Conservation (phyloP, 2,113 vertebrate genomes). For the Steatornis caripensis region DNA sequence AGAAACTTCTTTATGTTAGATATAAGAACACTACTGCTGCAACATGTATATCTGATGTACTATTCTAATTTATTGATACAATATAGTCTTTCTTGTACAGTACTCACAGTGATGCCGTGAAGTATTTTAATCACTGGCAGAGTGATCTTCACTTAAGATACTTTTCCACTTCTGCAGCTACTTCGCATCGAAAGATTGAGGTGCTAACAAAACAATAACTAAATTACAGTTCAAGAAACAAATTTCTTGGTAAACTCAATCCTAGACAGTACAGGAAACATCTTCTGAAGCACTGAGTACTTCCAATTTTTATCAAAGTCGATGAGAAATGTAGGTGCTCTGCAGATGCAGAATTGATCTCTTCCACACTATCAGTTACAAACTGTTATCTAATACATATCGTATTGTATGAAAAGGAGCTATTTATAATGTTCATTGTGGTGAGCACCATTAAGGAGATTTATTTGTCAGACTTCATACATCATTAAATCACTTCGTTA, state of each 20-base stretch:
- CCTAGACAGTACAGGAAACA: background rate
- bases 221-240: slow-evolving; percentile 16
- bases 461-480: slow-evolving; percentile 42
- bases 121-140: background rate
- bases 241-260: background rate
- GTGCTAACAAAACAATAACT: slow-evolving; percentile 21
- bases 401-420: background rate
- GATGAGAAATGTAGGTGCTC: background rate
- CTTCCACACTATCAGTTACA: background rate
- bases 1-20: background rate
- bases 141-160: background rate
- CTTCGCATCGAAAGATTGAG: background rate
- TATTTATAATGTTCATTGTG: slow-evolving; percentile 43
- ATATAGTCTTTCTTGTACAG: background rate
- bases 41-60: background rate
- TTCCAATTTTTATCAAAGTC: background rate
- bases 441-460: slow-evolving; percentile 44
- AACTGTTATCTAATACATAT: slow-evolving; percentile 25
- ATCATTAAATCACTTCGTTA: background rate
- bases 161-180: background rate
- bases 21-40: background rate
- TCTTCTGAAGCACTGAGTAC: background rate
- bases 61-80: background rate
- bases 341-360: slow-evolving; percentile 21
- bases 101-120: background rate